Conservation (phyloP, 2,113 vertebrate species). For the Jaculus jaculus region DNA sequence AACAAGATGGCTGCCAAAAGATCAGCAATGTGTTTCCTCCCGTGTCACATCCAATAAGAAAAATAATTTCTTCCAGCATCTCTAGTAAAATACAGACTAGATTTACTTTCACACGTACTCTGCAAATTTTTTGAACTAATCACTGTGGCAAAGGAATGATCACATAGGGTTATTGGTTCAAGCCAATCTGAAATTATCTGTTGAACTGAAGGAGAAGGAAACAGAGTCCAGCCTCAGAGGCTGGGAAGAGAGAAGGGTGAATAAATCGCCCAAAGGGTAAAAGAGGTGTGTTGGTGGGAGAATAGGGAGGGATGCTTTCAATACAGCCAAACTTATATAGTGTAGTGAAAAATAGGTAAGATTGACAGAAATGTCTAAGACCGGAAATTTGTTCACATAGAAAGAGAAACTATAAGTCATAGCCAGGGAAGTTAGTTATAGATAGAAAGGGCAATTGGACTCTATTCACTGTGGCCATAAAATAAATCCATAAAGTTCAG, state of each 20-base stretch:
- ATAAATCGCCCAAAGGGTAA: neutral
- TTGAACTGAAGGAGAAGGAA: neutral
- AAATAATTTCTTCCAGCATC: neutral
- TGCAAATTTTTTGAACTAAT: neutral
- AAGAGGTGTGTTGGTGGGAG: neutral
- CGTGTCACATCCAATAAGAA: neutral
- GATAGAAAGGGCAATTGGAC: neutral
- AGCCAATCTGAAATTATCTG: neutral
- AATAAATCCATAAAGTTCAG: conserved; percentile 3
- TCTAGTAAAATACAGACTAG: neutral
- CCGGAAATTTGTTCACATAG: neutral
- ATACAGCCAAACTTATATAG: neutral
- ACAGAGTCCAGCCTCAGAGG: neutral
- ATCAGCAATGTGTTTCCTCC: neutral
- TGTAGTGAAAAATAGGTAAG: neutral
- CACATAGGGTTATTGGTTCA: neutral
- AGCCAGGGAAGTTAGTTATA: neutral
- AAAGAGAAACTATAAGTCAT: neutral
- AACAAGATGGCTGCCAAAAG: neutral
- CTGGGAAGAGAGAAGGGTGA: neutral
- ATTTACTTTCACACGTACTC: neutral
- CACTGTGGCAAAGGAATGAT: neutral
- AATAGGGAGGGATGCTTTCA: neutral
- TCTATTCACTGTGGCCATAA: neutral
- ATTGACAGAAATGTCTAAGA: neutral